Base-by-base conservation (phyloP, 2,797 vertebrate species). In the Acanthurus tractus region DNA sequence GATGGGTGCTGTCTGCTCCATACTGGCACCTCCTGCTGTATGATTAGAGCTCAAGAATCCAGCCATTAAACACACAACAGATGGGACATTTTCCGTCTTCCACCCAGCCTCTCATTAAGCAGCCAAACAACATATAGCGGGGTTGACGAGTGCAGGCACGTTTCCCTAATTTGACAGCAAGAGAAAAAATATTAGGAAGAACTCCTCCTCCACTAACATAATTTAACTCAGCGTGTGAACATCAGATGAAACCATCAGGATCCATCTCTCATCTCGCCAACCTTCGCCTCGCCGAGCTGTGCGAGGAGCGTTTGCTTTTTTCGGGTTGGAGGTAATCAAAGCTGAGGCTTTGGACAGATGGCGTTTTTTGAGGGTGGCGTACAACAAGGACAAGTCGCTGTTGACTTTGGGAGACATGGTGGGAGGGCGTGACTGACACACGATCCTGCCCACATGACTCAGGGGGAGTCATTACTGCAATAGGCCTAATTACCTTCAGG, bases 1-100 rank as follows among this genome's bases (percentile, higher is more conserved):
- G 93, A 94, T 94, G 92, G 93, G 86, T 75, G 81, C 89, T 93
- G 88, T 93, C 91, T 91, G 87, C 88, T 86, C 79, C 81, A 74
- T 89, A 71, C 83, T 86, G 89, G 87, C 88, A 36, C 82, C 3
- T 84, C 78, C 53, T 23, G 63, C 77, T 88, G 83, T 89, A 86
- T 68, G 85, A 90, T 81, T 77, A 80, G 85, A 87, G 88, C 89
- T 86, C 71, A 74, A 85, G 84, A 92, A 91, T 85, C 69, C 78
- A 83, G 82, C 88, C 86, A 89, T 91, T 89, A 90, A 90, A 92
- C 78, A 87, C 77, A 83, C 67, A 83, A 64, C 92, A 93, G 93
- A 94, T 92, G 92, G 92, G 77, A 78, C 74, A 23, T 74, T 83
- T 85, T 83, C 84, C 73, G 36, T 90, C 79, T 84, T 78, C 71